Conservation (phyloP, 2,888 invertebrate species). For the Baronia brevicornis region DNA sequence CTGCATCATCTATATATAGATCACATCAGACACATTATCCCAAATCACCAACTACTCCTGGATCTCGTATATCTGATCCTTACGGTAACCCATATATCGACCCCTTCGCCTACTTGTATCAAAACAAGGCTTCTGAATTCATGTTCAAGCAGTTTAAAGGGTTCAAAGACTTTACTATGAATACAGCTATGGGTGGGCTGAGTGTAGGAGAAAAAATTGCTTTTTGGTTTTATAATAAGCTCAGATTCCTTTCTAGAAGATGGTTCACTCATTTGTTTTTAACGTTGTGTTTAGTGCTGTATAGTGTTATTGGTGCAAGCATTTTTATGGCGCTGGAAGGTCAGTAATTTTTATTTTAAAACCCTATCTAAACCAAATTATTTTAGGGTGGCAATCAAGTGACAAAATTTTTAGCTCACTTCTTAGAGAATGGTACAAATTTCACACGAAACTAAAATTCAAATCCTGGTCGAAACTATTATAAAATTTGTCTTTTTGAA, state of each 20-base stretch:
- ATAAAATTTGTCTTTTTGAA: too few relatives aligned
- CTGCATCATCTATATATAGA: conserved; percentile 35
- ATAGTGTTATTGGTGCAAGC: conserved; percentile 87
- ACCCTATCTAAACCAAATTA: too few relatives aligned
- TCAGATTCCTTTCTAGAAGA: conserved; percentile 83
- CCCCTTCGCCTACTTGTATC: conserved; percentile 70
- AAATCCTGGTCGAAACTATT: too few relatives aligned
- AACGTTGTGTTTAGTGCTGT: conserved; percentile 83
- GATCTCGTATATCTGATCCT: conserved; percentile 48
- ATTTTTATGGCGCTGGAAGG: conserved; percentile 88
- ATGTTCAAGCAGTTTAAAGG: conserved; percentile 88
- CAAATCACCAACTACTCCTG: conserved; percentile 42
- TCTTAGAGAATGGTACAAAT: too few relatives aligned
- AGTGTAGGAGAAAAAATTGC: conserved; percentile 90
- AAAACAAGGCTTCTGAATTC: conserved; percentile 83
- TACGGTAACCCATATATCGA: conserved; percentile 51
- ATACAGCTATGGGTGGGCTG: conserved; percentile 83
- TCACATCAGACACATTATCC: conserved; percentile 37
- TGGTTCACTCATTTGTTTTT: conserved; percentile 95
- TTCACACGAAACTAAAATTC: too few relatives aligned
- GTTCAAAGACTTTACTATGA: conserved; percentile 84
- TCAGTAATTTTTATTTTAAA: too few relatives aligned
- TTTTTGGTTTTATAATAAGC: conserved; percentile 86
- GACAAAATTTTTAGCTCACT: too few relatives aligned
- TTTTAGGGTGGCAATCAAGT: too few relatives aligned